Percentiles rank a stretch among this genome's conserved stretches.
Evolutionary conservation across 2,113 vertebrate species (phyloP).

Genomic region (Mustelus asterias): DNA sequence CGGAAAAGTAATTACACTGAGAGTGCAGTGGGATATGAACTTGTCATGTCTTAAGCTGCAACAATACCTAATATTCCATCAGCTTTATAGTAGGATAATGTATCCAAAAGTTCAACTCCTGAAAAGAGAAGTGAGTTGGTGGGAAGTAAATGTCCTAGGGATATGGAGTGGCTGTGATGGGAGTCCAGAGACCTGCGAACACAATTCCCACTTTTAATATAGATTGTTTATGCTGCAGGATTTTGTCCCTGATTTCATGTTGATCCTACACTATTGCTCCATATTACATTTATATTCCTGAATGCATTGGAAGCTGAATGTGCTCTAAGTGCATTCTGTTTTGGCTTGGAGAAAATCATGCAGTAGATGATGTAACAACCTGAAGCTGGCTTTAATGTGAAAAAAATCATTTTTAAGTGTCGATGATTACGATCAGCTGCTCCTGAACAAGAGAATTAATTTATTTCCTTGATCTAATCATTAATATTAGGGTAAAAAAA

Average conservation of each 20-base stretch:
- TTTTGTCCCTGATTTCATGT: neutral
- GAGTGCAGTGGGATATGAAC: slow-evolving; percentile 10
- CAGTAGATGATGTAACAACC: neutral
- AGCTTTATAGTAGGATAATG: neutral
- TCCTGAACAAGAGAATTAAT: neutral
- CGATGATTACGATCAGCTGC: neutral
- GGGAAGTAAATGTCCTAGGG: neutral
- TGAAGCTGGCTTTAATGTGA: neutral
- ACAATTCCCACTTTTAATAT: slow-evolving; percentile 14
- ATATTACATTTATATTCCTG: neutral
- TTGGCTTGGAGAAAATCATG: neutral
- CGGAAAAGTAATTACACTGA: slow-evolving; percentile 7
- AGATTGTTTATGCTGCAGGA: neutral
- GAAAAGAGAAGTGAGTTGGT: neutral
- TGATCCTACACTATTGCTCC: neutral
- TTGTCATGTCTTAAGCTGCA: neutral
- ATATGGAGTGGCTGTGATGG: neutral
- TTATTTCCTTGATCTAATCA: neutral
- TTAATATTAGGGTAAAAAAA: neutral
- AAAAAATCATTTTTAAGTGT: neutral
- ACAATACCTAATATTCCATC: neutral
- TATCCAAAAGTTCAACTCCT: neutral
- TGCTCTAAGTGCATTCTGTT: neutral
- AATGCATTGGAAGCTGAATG: neutral
- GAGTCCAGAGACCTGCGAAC: neutral